Base-by-base conservation (phyloP, 2,888 invertebrate genomes). In the Julus scanicus region DNA sequence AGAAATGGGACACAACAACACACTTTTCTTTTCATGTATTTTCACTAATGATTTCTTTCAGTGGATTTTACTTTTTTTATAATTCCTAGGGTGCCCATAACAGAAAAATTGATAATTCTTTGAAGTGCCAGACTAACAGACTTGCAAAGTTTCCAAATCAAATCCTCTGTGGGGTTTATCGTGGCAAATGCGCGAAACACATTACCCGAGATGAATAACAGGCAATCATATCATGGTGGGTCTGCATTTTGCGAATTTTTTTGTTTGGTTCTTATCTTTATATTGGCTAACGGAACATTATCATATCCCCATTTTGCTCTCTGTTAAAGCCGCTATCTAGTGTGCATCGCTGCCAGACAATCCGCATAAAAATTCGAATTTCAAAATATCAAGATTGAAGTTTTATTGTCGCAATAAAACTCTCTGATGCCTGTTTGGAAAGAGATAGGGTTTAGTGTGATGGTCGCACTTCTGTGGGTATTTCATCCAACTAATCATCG, bases 271-370 rank as follows among this genome's bases (percentile, higher is more conserved):
- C 63, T 63, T 63, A 63, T 63, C 63, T 63, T 63, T 20, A 63
- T 63, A 63, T 63, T 63, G 63, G 63, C 63, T 63, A 63, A 63
- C 63, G 63, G 63, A 63, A 63, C 63, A 63, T 63, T 63, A 63
- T 63, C 63, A 63, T 63, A 63, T 63, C 63, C 63, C 63, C 63
- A 63, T 63, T 63, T 20, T 20, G 20, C 63, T 20, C 63, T 63
- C 1, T n/a, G 20, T 63, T 63, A 17, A 63, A 63, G 63, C 20
- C 63, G 63, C 63, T 63, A 63, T 63, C 63, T n/a, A n/a, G 63
- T 63, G 63, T 63, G 20, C 63, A 63, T 63, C 63, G 20, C 63
- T 20, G 63, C 20, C 63, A 20, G 63, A 63, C 63, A 63, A 63
- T 63, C 63, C 63, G 17, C 63, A 63, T 63, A 63, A 63, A 63